A percentile compares a stretch with the other conserved stretches of the same genome.
These are phyloP conservation scores for Chrysemys picta DNA, from an alignment of 2,113 vertebrate species.

Conservation along the genomic window DNA sequence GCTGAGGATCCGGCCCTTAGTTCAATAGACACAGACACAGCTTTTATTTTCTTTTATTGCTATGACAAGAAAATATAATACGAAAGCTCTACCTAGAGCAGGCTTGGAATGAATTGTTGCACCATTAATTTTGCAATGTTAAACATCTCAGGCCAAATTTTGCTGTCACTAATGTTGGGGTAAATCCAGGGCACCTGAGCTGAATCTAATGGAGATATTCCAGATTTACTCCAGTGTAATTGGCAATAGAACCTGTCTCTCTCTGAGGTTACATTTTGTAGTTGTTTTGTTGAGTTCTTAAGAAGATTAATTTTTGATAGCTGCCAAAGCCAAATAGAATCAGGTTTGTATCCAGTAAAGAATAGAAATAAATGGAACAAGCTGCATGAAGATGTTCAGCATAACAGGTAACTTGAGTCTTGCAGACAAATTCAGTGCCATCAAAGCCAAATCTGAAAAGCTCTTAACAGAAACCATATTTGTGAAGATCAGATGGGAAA, in stretches of 20 bases:
- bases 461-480: constrained; percentile 25
- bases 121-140: neutral
- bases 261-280: neutral
- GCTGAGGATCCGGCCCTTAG: neutral
- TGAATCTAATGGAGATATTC: neutral
- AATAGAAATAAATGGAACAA: constrained; percentile 4
- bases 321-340: neutral
- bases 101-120: neutral
- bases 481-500: neutral
- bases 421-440: constrained; percentile 1
- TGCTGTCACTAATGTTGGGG: neutral
- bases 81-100: neutral
- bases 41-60: neutral
- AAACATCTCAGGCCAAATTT: neutral
- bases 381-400: constrained; percentile 23
- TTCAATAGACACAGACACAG: neutral
- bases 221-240: neutral
- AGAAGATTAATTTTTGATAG: neutral
- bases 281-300: neutral
- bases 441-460: constrained; percentile 30
- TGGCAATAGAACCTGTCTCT: neutral
- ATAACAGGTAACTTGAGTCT: neutral
- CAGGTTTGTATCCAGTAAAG: constrained; percentile 19
- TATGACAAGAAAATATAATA: neutral
- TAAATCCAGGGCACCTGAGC: neutral